A percentile compares a stretch with the other conserved stretches of the same genome.
Evolutionary conservation across 1,140 invertebrate genomes (phyloP).

Genomic region (Anthonomus grandis): DNA sequence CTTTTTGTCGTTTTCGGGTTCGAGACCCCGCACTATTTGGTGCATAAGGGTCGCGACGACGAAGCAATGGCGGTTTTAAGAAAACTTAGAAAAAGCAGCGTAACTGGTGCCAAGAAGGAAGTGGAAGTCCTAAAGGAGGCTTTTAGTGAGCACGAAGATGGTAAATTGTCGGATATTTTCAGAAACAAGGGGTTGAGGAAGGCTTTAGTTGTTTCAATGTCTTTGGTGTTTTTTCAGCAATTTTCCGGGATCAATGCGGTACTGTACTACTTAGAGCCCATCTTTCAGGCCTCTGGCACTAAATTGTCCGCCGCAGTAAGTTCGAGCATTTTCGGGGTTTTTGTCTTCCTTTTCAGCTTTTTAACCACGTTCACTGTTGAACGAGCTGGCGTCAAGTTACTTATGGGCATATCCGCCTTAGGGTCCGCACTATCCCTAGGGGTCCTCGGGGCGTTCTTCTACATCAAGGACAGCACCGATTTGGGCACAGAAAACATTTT

Average conservation of each 20-base stretch:
- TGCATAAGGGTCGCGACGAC: conserved; percentile 56
- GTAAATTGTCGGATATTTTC: conserved; percentile 39
- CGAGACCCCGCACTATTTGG: conserved; percentile 73
- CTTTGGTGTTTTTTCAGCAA: conserved; percentile 69
- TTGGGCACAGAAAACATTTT: conserved; percentile 47
- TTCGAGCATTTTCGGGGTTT: conserved; percentile 72
- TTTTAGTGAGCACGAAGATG: conserved; percentile 7
- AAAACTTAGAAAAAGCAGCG: conserved; percentile 57
- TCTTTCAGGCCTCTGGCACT: conserved; percentile 63
- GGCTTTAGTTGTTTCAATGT: conserved; percentile 65
- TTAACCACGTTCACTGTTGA: conserved; percentile 63
- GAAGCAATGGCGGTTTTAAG: conserved; percentile 62
- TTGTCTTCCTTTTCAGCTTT: conserved; percentile 57
- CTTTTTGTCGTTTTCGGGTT: conserved; percentile 54
- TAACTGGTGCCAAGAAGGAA: conserved; percentile 57
- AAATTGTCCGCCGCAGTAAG: conserved; percentile 52
- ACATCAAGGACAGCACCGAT: conserved; percentile 49
- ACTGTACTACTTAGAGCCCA: conserved; percentile 72
- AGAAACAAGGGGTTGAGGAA: conserved; percentile 56
- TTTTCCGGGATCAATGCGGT: conserved; percentile 78
- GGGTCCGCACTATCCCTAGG: conserved; percentile 54
- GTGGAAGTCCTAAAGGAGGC: conserved; percentile 41
- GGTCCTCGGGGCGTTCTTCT: conserved; percentile 59
- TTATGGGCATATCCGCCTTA: conserved; percentile 60
- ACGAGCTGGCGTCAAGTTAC: conserved; percentile 63